Percentiles rank a stretch among this genome's conserved stretches.
Conservation (phyloP, 2,888 invertebrate genomes). For the Calameuta pallipes region DNA sequence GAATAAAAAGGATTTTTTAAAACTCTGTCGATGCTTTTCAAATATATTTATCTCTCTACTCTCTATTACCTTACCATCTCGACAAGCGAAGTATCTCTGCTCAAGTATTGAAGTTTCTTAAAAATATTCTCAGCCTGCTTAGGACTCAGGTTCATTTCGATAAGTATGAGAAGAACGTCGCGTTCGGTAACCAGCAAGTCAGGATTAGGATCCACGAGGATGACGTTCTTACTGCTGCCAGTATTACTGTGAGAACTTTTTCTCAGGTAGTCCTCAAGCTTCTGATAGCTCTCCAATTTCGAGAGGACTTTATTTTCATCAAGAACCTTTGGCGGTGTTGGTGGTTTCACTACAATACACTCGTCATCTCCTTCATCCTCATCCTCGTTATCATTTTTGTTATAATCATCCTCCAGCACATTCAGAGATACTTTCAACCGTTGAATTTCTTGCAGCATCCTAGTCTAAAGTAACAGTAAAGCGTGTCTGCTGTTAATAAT, state of each 20-base stretch:
- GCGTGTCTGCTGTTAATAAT: not conserved
- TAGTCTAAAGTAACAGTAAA: constrained; percentile 49
- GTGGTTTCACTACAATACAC: constrained; percentile 42
- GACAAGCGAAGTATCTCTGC: constrained; percentile 36
- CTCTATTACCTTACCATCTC: constrained; percentile 35
- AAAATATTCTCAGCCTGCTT: constrained; percentile 50
- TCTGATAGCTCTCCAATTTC: constrained; percentile 37
- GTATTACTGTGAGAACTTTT: constrained; percentile 9
- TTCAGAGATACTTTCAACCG: constrained; percentile 65
- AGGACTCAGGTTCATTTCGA: constrained; percentile 53
- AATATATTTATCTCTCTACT: not conserved
- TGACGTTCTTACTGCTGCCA: constrained; percentile 32
- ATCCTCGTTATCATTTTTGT: constrained; percentile 45
- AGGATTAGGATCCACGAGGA: constrained; percentile 52
- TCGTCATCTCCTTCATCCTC: constrained; percentile 12
- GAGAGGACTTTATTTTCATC: constrained; percentile 47
- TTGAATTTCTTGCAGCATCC: constrained; percentile 65
- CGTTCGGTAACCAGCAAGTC: constrained; percentile 50
- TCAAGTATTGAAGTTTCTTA: constrained; percentile 44
- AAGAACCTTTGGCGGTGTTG: constrained; percentile 49
- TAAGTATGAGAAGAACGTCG: constrained; percentile 52
- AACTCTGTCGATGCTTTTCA: not conserved
- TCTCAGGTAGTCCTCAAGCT: constrained; percentile 24
- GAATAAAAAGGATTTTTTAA: not conserved
- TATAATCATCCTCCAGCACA: constrained; percentile 55